Conservation (phyloP, 2,113 vertebrate species). For the Microtus oregoni region DNA sequence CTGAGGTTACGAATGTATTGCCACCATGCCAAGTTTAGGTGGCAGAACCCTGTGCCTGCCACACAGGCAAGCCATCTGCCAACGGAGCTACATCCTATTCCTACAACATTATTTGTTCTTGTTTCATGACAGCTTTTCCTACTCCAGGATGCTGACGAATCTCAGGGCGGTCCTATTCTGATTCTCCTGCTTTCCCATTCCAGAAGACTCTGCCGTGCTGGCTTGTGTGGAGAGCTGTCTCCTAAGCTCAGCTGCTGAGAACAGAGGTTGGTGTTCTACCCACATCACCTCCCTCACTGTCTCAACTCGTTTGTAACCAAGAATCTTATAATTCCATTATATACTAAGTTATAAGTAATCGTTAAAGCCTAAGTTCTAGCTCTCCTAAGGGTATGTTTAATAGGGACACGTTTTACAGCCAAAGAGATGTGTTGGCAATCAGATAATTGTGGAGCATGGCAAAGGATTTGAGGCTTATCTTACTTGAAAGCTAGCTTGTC, state of each 20-base stretch:
- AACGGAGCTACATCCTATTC: too few relatives aligned
- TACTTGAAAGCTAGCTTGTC: not conserved
- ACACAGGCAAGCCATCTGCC: not conserved
- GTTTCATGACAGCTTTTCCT: not conserved
- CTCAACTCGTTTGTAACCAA: slow-evolving; percentile 8
- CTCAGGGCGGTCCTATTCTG: not conserved
- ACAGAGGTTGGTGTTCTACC: not conserved
- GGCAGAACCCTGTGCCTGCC: not conserved
- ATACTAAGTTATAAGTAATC: not conserved
- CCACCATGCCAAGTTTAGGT: not conserved
- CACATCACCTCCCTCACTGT: not conserved
- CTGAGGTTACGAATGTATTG: not conserved
- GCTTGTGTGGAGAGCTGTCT: not conserved
- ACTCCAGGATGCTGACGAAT: not conserved
- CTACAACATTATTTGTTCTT: not conserved
- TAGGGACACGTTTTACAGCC: not conserved
- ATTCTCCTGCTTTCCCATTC: not conserved
- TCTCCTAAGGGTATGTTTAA: not conserved
- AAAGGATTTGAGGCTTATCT: not conserved
- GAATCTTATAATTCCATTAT: not conserved
- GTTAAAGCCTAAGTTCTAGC: not conserved
- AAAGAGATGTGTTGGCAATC: not conserved
- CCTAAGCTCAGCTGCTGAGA: not conserved
- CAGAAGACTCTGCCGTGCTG: not conserved
- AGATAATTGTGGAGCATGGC: not conserved